Percentiles rank a stretch among this genome's conserved stretches.
phyloP scores from a whole-genome alignment of 2,888 invertebrate genomes.

The Volucella inanis region DNA sequence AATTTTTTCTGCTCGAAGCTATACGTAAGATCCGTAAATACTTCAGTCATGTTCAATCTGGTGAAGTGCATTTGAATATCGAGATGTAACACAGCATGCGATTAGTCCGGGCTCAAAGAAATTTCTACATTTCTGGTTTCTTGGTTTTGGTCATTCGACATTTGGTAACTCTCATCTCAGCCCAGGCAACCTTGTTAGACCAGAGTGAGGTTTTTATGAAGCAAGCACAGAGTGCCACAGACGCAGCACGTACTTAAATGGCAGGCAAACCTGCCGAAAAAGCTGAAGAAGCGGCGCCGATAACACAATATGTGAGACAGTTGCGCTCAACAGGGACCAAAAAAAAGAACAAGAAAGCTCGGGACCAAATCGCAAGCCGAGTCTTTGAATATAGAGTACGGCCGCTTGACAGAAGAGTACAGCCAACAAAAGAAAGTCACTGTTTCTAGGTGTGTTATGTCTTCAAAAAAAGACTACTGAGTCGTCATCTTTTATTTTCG shows the following conservation, averaged over 20 bases:
- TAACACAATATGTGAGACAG: constrained; percentile 81
- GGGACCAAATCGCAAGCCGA: constrained; percentile 96
- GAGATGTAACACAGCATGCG: constrained; percentile 98
- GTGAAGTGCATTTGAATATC: constrained; percentile 86
- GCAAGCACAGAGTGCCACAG: constrained; percentile 92
- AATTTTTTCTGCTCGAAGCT: constrained; percentile 95
- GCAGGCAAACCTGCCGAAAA: constrained; percentile 84
- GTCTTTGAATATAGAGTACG: constrained; percentile 95
- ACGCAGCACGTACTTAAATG: constrained; percentile 91
- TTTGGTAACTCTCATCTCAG: constrained; percentile 91
- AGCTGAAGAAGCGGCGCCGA: constrained; percentile 80
- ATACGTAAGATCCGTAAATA: constrained; percentile 97
- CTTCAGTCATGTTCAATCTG: constrained; percentile 84
- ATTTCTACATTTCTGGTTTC: constrained; percentile 99
- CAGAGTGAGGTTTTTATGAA: constrained; percentile 96
- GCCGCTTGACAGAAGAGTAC: constrained; percentile 93
- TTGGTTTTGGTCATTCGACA: constrained; percentile 95
- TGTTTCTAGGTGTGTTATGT: constrained; percentile 80
- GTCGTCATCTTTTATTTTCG: constrained; percentile 3
- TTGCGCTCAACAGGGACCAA: constrained; percentile 86
- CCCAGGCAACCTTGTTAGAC: constrained; percentile 92
- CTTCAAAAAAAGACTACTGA: constrained; percentile 85
- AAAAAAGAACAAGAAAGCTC: constrained; percentile 91
- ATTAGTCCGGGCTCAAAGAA: constrained; percentile 97
- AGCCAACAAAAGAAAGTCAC: constrained; percentile 89